Conservation (phyloP, 2,888 invertebrate species). For the Amphipoea oculea region DNA sequence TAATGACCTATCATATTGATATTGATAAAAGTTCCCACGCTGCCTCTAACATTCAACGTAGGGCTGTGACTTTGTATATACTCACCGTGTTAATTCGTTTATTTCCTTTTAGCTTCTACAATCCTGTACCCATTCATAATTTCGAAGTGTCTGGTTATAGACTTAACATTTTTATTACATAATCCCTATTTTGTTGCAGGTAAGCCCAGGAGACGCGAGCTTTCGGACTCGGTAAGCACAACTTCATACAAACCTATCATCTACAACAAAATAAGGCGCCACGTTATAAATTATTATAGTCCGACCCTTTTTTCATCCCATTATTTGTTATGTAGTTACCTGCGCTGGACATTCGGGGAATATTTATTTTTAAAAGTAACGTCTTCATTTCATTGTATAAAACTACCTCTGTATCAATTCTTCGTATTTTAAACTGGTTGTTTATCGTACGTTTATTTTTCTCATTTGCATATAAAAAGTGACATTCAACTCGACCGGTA, state of each 20-base stretch:
- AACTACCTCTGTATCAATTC: conserved; percentile 64
- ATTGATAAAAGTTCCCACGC: conserved; percentile 58
- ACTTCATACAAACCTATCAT: conserved; percentile 51
- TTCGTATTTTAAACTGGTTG: conserved; percentile 66
- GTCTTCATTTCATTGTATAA: conserved; percentile 65
- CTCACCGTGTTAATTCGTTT: conserved; percentile 29
- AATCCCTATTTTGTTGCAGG: conserved; percentile 73
- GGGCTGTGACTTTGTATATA: conserved; percentile 44
- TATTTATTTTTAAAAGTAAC: conserved; percentile 63
- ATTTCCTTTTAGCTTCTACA: conserved; percentile 40
- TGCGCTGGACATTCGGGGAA: conserved; percentile 64
- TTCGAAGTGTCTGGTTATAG: conserved; percentile 28
- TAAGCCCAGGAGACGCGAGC: conserved; percentile 63
- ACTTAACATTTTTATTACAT: conserved; percentile 45
- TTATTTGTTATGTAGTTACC: conserved; percentile 47
- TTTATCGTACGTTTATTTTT: conserved; percentile 57
- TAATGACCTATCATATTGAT: conserved; percentile 50
- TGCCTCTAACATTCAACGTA: conserved; percentile 33
- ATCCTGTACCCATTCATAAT: conserved; percentile 34
- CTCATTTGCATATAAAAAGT: conserved; percentile 55
- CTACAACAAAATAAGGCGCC: conserved; percentile 58
- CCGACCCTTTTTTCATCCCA: conserved; percentile 49
- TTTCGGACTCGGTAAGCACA: conserved; percentile 62
- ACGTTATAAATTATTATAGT: conserved; percentile 56
- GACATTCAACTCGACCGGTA: conserved; percentile 38